These are phyloP conservation scores for Euura lappo DNA, from an alignment of 1,140 invertebrate species.

Conservation along the genomic window DNA sequence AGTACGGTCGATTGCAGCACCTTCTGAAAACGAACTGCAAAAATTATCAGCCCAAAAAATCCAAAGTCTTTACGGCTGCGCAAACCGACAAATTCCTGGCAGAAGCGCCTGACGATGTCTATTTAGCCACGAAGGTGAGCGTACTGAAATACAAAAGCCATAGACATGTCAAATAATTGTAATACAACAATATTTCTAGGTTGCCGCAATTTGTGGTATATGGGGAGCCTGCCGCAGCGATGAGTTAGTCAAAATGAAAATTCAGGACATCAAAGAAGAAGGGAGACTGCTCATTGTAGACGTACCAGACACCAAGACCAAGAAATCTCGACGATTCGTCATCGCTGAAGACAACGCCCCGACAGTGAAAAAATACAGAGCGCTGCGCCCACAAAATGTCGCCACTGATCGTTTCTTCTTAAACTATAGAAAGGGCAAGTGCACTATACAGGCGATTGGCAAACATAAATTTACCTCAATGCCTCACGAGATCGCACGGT, in stretches of 20 bases:
- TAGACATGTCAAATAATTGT: not conserved
- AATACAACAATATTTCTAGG: not conserved
- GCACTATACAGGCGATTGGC: conserved; percentile 23
- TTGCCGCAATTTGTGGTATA: conserved; percentile 13
- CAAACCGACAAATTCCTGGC: conserved; percentile 13
- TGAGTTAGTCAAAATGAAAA: conserved; percentile 17
- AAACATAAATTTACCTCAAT: conserved; percentile 16
- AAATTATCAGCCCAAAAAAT: conserved; percentile 15
- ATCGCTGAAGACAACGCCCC: conserved; percentile 13
- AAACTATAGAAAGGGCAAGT: conserved; percentile 24
- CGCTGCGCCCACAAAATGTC: conserved; percentile 17
- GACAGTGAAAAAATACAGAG: conserved; percentile 20
- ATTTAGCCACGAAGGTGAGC: conserved; percentile 24
- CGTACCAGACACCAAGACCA: conserved; percentile 17
- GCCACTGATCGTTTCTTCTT: conserved; percentile 18
- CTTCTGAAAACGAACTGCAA: conserved; percentile 18
- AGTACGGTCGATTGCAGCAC: conserved; percentile 12
- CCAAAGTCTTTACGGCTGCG: conserved; percentile 5
- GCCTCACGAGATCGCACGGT: conserved; percentile 20
- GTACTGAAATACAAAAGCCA: not conserved
- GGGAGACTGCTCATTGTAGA: not conserved
- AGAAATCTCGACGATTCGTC: conserved; percentile 12
- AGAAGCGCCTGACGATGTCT: conserved; percentile 17
- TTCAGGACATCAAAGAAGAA: conserved; percentile 12
- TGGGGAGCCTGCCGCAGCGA: conserved; percentile 9